Evolutionary conservation across 2,113 vertebrate genomes (phyloP), one percentile per base, ranked within the genome.

Genomic region (Grammomys dolichurus): DNA sequence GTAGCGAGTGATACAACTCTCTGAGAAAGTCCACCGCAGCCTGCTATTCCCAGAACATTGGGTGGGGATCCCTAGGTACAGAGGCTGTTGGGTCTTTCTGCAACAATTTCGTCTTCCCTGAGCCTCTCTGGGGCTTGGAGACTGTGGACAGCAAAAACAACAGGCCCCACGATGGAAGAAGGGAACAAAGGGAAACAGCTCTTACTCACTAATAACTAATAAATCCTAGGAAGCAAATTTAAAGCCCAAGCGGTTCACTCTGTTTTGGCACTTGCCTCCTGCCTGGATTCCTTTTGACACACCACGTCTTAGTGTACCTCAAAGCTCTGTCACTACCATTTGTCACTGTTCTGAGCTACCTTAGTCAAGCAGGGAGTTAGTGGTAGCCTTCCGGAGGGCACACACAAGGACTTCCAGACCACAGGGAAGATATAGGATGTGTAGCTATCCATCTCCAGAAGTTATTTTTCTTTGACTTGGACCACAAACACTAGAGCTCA

Each of bases 401-500:
- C 46, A 24, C 46, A 31, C 1, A 17, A 31, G 12, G 11, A 22
- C 78, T 51, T 82, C 13, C 48, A 87, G 70, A 43, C 3, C 1
- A 40, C 19, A 28, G 14, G 7, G 63, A 31, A 63, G 26, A 58
- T 17, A 80, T 0, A 5, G 20, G 26, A 81, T 31, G 16, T 43
- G 6, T 43, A 40, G 36, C 19, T 0, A 3, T 48, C 9, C 7
- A 4, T 17, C 19, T 28, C 7, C 13, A 7, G 12, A 9, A 4
- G n/a, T 82, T 31, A 16, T 7, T 56, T 26, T 65, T 40, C n/a
- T 77, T 7, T 9, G 48, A 8, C 17, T 17, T 31, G 73, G 20
- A 7, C 24, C 19, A 8, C 13, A 14, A 80, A 9, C 20, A 10
- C 16, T 12, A 43, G 0, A 0, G 7, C 11, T 6, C 36, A 36